Percentiles rank a stretch among this genome's conserved stretches.
These are phyloP conservation scores for Distichodus sexfasciatus DNA, from an alignment of 2,797 vertebrate species.

Conservation along the genomic window DNA sequence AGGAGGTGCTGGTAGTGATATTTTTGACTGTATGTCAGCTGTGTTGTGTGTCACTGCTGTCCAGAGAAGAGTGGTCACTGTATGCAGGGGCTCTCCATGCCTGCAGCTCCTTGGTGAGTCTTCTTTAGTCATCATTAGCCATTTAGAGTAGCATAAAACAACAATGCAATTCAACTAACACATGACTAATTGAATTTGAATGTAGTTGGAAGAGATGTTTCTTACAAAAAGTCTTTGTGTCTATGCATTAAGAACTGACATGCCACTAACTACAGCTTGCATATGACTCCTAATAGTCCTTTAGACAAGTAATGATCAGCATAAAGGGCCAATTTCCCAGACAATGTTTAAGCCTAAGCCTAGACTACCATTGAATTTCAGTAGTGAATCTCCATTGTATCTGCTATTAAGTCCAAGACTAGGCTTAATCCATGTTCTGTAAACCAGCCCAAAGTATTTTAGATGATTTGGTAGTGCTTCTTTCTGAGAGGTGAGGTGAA, in stretches of 20 bases:
- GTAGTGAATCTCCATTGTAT: too few species aligned
- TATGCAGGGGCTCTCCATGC: constrained; percentile 49
- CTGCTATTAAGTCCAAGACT: too few species aligned
- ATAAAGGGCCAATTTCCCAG: not conserved
- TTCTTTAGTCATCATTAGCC: constrained; percentile 14
- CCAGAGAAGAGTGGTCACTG: constrained; percentile 40
- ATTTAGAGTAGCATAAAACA: not conserved
- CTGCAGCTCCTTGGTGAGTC: constrained; percentile 75
- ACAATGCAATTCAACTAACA: not conserved
- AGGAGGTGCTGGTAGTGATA: constrained; percentile 53
- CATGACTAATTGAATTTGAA: not conserved
- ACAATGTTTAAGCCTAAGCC: too few species aligned
- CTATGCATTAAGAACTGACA: not conserved
- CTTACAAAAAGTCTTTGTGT: not conserved
- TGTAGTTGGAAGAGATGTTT: not conserved
- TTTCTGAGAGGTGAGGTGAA: constrained; percentile 7
- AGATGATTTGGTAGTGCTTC: not conserved
- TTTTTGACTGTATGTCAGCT: constrained; percentile 61
- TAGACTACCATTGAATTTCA: too few species aligned
- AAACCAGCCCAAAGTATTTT: not conserved
- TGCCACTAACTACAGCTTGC: not conserved
- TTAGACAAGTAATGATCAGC: not conserved
- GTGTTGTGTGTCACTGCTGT: constrained; percentile 66
- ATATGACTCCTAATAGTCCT: too few species aligned
- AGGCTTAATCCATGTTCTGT: not conserved